A percentile compares a stretch with the other conserved stretches of the same genome.
These are phyloP conservation scores for Zaprionus davidi DNA, from an alignment of 1,140 invertebrate genomes.

Conservation along the genomic window DNA sequence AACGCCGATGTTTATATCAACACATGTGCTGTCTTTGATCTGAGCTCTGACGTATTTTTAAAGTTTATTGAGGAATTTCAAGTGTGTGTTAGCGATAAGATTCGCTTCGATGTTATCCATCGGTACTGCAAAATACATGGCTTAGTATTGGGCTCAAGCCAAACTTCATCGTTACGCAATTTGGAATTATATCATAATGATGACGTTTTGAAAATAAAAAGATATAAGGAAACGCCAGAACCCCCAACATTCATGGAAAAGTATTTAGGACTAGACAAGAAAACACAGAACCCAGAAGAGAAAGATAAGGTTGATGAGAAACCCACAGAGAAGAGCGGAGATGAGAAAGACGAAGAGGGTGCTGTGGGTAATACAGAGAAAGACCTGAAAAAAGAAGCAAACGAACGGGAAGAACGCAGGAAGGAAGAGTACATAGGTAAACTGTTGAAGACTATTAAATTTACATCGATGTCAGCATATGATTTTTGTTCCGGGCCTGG, in stretches of 20 bases:
- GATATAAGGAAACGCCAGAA: not conserved
- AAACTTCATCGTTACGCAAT: not conserved
- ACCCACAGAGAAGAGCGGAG: slow-evolving; percentile 1
- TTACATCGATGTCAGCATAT: slow-evolving; percentile 38
- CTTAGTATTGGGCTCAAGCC: not conserved
- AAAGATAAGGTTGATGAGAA: slow-evolving; percentile 15
- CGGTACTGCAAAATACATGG: slow-evolving; percentile 38
- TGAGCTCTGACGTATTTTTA: slow-evolving; percentile 32
- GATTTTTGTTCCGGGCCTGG: slow-evolving; percentile 51
- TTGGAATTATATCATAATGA: not conserved
- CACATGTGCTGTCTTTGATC: slow-evolving; percentile 30
- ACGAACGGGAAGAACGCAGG: slow-evolving; percentile 5
- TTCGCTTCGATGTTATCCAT: slow-evolving; percentile 39
- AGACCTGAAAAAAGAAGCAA: not conserved
- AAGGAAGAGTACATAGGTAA: slow-evolving; percentile 20
- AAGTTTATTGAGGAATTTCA: slow-evolving; percentile 29
- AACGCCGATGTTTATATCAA: slow-evolving; percentile 1
- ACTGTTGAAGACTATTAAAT: slow-evolving; percentile 31
- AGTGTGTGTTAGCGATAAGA: not conserved
- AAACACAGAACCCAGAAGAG: not conserved
- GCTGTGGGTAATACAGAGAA: not conserved
- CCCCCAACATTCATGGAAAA: not conserved
- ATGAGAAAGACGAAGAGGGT: slow-evolving; percentile 2
- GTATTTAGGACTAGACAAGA: not conserved
- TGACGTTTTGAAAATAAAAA: not conserved